These are phyloP conservation scores for Cerastis leucographa DNA, from an alignment of 2,888 invertebrate species.

Conservation along the genomic window DNA sequence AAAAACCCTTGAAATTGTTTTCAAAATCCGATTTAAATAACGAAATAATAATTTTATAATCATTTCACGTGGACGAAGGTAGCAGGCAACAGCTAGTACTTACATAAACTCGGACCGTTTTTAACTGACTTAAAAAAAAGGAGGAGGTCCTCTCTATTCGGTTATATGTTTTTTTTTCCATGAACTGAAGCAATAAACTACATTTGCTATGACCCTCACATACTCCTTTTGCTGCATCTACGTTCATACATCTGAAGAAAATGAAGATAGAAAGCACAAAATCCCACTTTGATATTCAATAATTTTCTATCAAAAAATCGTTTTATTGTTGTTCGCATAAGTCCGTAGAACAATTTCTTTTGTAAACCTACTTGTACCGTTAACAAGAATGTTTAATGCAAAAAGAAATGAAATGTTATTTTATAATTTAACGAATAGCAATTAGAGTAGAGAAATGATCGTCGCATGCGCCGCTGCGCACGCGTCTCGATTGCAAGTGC, in stretches of 20 bases:
- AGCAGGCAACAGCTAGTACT: background rate
- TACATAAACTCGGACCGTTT: background rate
- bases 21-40: no score
- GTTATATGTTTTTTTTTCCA: no score
- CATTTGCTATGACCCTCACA: background rate
- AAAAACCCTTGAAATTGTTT: no score
- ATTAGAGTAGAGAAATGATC: constrained; percentile 66
- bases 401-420: constrained; percentile 53
- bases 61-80: no score
- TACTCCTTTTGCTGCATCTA: background rate
- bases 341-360: background rate
- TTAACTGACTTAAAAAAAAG: no score
- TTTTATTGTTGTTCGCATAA: background rate
- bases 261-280: background rate
- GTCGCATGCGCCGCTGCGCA: constrained; percentile 62
- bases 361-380: background rate
- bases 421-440: constrained; percentile 51
- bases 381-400: constrained; percentile 22
- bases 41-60: no score
- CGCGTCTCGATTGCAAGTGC: constrained; percentile 52
- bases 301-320: background rate
- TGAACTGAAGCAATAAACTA: background rate
- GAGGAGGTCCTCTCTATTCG: no score
- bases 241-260: background rate
- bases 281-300: background rate